Base-by-base conservation (phyloP, 2,888 invertebrate genomes). In the Sceliomorpha sp. region DNA sequence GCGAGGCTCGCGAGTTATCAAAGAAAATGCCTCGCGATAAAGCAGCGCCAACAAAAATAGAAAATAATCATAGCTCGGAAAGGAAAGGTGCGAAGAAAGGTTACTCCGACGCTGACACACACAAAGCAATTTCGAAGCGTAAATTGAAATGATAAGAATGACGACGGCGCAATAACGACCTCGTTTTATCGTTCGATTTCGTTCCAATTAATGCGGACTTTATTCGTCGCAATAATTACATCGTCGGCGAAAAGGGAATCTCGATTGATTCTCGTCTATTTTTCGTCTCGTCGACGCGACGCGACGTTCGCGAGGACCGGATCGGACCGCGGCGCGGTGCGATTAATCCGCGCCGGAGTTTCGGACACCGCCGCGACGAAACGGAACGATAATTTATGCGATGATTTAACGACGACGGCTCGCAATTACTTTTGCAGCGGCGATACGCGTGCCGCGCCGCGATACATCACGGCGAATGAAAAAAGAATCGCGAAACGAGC, bases 61-160 rank as follows among this genome's bases (percentile, higher is more conserved):
- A 20, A 55, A 20, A 29, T 24, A 29, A 8, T 32, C 17, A 17
- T 8, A 39, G 34, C 31, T 7, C 5, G 20, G 29, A 27, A 31
- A 34, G 8, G n/a, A 9, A 34, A 45, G 31, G 55, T 58, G 62
- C 32, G 7, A 12, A 36, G 20, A 44, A 44, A 32, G 8, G 15
- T 14, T 34, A 50, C 60, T 48, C 55, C 67, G 67, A 67, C 42
- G 31, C 48, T 47, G 55, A 27, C 37, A 55, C 50, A 55, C 29
- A n/a, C n/a, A n/a, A 59, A 67, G 67, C 67, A 55, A 60, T 37
- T 37, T 29, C 42, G 40, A 55, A 44, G 60, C 55, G 44, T 27
- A 48, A 67, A 60, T 55, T 60, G 60, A 67, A 67, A 67, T 67
- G 67, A 67, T 67, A 60, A 67, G 44, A 44, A 67, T 40, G 55